Evolutionary conservation across 2,797 vertebrate genomes (phyloP), one percentile per base, ranked within the genome.

Genomic region (Amblyraja radiata): DNA sequence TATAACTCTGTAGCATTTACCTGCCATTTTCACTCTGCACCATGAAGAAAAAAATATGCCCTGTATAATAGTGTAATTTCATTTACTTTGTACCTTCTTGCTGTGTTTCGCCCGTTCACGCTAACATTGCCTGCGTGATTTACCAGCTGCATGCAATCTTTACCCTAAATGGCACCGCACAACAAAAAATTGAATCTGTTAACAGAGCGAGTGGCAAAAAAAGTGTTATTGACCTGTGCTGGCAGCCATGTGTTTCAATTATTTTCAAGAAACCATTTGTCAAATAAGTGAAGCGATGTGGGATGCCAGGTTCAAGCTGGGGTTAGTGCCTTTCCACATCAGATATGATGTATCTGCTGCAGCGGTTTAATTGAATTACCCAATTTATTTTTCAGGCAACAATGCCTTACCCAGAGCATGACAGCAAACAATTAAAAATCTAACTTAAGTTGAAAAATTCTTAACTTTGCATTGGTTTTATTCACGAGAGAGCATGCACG

Each of bases 331-430:
- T 97, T 98, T 98, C 97, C 98, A 97, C 97, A 98, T 98, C 97
- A 98, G 97, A 98, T 99, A 98, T 98, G 97, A 98, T 98, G 97
- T 98, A 98, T 98, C 98, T 98, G 98, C 97, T 97, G 97, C 97
- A 98, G 97, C 97, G 97, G 97, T 98, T 98, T 98, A 99, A 99
- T 99, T 99, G 98, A 99, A 99, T 99, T 99, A 98, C 97, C 97
- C 97, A 98, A 99, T 99, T 98, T 99, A 98, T 98, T 99, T 98
- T 98, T 99, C 98, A 98, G 98, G 98, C 98, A 98, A 98, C 98
- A 98, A 98, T 98, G 98, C 97, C 97, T 97, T 97, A 97, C 97
- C 96, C 97, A 96, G 97, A 98, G 97, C 97, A 97, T 98, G 98
- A 98, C 97, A 97, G 97, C 97, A 98, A 97, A 98, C 98, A 98